phyloP scores from a whole-genome alignment of 2,797 vertebrate genomes.

The Rhodeus uyekii region DNA sequence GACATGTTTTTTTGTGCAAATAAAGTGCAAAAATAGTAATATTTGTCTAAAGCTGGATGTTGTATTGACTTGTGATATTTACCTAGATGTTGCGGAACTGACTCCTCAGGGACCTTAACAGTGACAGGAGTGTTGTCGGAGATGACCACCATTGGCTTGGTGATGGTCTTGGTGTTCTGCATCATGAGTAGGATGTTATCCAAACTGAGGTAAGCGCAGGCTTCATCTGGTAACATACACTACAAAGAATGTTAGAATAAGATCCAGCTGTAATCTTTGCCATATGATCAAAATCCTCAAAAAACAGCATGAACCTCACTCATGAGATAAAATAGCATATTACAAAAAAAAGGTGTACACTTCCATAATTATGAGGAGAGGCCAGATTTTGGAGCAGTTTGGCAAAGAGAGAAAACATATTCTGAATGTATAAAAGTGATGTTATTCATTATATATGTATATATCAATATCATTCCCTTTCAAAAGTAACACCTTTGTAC shows the following conservation, averaged over 20 bases:
- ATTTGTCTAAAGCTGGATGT: constrained; percentile 53
- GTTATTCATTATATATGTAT: neutral
- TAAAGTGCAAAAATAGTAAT: no score
- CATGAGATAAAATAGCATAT: neutral
- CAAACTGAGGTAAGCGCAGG: constrained; percentile 77
- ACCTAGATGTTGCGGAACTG: neutral
- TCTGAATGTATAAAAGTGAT: neutral
- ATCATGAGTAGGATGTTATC: constrained; percentile 85
- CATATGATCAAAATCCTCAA: constrained; percentile 1
- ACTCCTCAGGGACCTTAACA: neutral
- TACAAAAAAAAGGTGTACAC: neutral
- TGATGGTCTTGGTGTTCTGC: constrained; percentile 84
- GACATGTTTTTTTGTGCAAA: no score
- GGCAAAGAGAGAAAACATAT: neutral
- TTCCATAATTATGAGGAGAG: neutral
- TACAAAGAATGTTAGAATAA: constrained; percentile 60
- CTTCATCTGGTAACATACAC: constrained; percentile 84
- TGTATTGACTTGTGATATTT: neutral
- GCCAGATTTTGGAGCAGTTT: neutral
- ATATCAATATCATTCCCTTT: neutral
- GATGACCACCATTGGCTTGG: constrained; percentile 85
- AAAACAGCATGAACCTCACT: constrained; percentile 1
- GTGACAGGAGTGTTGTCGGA: constrained; percentile 54
- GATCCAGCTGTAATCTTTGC: constrained; percentile 12
- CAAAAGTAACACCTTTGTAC: neutral